Percentiles rank a stretch among this genome's conserved stretches.
These are phyloP conservation scores for Apaloderma vittatum DNA, from an alignment of 2,113 vertebrate species.

Conservation along the genomic window DNA sequence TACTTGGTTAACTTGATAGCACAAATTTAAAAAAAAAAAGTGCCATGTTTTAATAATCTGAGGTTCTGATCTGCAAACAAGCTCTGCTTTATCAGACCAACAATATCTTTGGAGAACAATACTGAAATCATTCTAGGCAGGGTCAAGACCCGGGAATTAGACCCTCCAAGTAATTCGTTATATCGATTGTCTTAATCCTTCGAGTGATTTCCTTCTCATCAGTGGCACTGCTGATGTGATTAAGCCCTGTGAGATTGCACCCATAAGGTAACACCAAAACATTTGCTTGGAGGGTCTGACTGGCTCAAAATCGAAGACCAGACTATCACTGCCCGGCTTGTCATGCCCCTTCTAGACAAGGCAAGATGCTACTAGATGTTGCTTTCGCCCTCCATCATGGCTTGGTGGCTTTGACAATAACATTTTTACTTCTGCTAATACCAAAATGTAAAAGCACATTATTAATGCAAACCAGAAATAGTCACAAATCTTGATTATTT, in stretches of 20 bases:
- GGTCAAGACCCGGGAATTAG: background rate
- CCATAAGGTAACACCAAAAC: background rate
- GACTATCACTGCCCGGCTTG: background rate
- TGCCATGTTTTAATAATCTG: background rate
- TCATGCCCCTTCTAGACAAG: background rate
- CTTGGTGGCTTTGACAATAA: background rate
- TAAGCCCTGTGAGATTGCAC: background rate
- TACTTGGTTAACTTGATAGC: background rate
- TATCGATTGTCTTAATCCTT: background rate
- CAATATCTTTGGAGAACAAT: background rate
- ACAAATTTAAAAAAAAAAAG: background rate
- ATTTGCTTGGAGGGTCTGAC: background rate
- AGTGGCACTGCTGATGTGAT: background rate
- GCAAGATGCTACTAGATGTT: background rate
- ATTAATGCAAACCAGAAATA: conserved; percentile 38
- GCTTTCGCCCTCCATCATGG: background rate
- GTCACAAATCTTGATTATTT: conserved; percentile 60
- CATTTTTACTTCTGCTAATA: background rate
- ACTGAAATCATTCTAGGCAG: background rate
- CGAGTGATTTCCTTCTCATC: background rate
- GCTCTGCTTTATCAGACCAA: background rate
- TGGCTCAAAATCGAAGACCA: background rate
- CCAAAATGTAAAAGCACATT: conserved; percentile 27
- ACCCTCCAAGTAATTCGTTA: background rate
- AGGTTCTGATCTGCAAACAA: background rate